Conservation (phyloP, 2,888 invertebrate genomes). For the Plagodis dolabraria region DNA sequence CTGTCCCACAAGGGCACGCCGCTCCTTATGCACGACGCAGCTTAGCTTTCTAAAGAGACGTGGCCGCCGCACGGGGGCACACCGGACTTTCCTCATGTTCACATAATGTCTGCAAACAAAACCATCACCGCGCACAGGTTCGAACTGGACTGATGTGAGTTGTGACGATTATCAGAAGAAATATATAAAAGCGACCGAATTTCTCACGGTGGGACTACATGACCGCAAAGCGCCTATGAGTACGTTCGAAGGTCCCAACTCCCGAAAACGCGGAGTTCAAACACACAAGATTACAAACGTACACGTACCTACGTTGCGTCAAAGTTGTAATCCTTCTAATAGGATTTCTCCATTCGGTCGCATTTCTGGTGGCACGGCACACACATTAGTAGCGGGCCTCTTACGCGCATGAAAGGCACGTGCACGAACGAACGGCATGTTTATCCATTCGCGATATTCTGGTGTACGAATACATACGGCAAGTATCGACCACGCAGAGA, state of each 20-base stretch:
- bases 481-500: constrained; percentile 30
- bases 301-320: constrained; percentile 43
- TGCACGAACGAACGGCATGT: constrained; percentile 45
- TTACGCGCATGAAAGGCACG: constrained; percentile 52
- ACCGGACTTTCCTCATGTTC: constrained; percentile 3
- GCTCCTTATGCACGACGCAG: constrained; percentile 64
- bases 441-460: constrained; percentile 42
- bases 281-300: constrained; percentile 27
- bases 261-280: background rate
- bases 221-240: background rate
- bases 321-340: constrained; percentile 52
- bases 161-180: constrained; percentile 10
- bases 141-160: constrained; percentile 1
- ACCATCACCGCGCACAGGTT: constrained; percentile 9
- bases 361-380: constrained; percentile 36
- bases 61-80: constrained; percentile 37
- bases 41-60: constrained; percentile 78
- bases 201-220: constrained; percentile 1
- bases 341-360: constrained; percentile 53
- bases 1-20: constrained; percentile 61
- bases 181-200: constrained; percentile 5
- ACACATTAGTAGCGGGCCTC: constrained; percentile 30
- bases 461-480: constrained; percentile 3
- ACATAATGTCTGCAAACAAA: constrained; percentile 10
- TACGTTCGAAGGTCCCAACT: background rate